Base-by-base conservation (phyloP, 2,888 invertebrate genomes). In the Mamestra brassicae region DNA sequence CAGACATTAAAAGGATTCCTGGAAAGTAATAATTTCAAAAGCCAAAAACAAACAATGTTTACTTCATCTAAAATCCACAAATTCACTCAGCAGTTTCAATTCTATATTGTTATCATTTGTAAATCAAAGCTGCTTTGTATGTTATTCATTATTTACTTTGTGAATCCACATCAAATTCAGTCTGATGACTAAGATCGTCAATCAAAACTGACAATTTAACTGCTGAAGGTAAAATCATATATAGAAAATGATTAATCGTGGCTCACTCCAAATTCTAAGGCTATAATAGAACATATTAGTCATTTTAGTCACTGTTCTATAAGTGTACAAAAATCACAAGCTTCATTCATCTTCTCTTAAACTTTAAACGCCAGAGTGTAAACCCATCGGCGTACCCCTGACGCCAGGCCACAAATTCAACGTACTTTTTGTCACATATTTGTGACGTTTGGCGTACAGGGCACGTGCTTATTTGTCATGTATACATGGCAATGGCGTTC, bases 101-200 rank as follows among this genome's bases (percentile, higher is more conserved):
- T 74, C 34, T 34, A 68, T 55, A 74, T 76, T 82, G 70, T 80
- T 75, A 67, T 81, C 61, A 81, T 74, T 74, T 72, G 73, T 63
- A 69, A 71, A 84, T 82, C 76, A 78, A 73, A 79, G 62, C 57
- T 4, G 61, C 64, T 76, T 74, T 61, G 63, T 70, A 58, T 50
- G 47, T 80, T 77, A 71, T 26, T 65, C 75, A 80, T 75, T 77
- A 83, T 85, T 87, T 80, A 73, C 70, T 85, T 79, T 66, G 45
- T 58, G 45, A 62, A 80, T 76, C 17, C 54, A 78, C 50, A 69
- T 81, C 61, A 72, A 74, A 71, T 71, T 58, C 11, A 34, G 62
- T 45, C 13, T 11, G 76, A 83, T 85, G 86, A 87, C 77, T 86
- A 76, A 87, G 71, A 64, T 71, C 60, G 57, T 79, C 80, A 74